Base-by-base conservation (phyloP, 2,888 invertebrate species). In the Drosophila engyochracea region DNA sequence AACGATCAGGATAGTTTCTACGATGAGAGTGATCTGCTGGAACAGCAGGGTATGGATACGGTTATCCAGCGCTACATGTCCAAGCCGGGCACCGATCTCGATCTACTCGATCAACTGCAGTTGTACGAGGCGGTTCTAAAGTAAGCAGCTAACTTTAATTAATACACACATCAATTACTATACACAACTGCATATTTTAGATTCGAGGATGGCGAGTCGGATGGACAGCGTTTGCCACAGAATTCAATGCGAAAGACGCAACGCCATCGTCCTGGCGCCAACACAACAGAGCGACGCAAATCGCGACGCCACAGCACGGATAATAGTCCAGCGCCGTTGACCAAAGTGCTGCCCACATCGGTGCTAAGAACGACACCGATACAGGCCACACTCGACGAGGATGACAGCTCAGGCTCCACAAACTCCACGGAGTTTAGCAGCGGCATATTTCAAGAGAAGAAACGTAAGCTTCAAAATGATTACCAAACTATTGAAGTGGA, bases 1-100 rank as follows among this genome's bases (percentile, higher is more conserved):
- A 97, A 97, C 2, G 98, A 99, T 93, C 97, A 98, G 94, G 98
- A 99, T 92, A 97, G 97, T 30, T 99, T 99, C 94, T 99, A 99
- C 92, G 99, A 99, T 93, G 98, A 99, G 92, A 97, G 98, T 4
- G 99, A 99, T 94, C 96, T 97, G 30, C 94, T 99, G 78, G 99
- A 99, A 92, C 98, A 99, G 82, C 98, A 98, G 92, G 97, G 97
- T 30, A 97, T 98, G 94, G 97, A 98, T 92, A 95, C 96, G 60
- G 96, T 98, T 35, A 97, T 98, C 81, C 97, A 97, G 91, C 95
- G 97, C 67, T 98, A 98, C 92, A 97, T 98, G 97, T 96, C 97
- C 16, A 97, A 97, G 93, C 97, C 97, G 80, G 98, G 98, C 47
- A 98, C 98, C 0, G 98, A 99, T 94, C 94, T 98, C 83, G 99